phyloP scores from a whole-genome alignment of 2,888 invertebrate genomes.

The Phyllotreta cruciferae region DNA sequence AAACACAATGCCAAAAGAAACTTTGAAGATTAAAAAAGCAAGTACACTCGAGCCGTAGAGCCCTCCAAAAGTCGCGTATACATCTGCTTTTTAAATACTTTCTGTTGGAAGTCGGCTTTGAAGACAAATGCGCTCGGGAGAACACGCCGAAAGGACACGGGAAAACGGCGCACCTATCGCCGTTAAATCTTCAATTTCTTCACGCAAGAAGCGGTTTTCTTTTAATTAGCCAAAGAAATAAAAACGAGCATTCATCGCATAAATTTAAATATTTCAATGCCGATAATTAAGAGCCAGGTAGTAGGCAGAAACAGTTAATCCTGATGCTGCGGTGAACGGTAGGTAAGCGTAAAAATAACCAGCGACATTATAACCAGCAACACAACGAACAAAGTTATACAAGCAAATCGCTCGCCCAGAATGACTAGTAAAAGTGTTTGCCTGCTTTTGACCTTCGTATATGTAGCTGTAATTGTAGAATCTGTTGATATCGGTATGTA shows the following conservation, averaged over 20 bases:
- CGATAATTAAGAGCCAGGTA: too few relatives aligned
- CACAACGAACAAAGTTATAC: too few relatives aligned
- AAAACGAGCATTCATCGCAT: too few relatives aligned
- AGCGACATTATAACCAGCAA: too few relatives aligned
- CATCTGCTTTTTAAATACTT: constrained; percentile 30
- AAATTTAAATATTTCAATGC: too few relatives aligned
- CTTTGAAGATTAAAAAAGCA: constrained; percentile 30
- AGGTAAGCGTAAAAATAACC: too few relatives aligned
- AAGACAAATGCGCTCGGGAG: constrained; percentile 22
- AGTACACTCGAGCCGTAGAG: constrained; percentile 28
- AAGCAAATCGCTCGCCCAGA: not conserved
- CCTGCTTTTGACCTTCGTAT: constrained; percentile 7
- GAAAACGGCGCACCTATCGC: not conserved
- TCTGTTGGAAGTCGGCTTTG: constrained; percentile 28
- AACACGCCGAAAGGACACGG: constrained; percentile 23
- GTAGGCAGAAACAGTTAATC: too few relatives aligned
- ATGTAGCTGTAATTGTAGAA: constrained; percentile 3
- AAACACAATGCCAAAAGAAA: constrained; percentile 35
- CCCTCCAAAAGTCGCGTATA: constrained; percentile 28
- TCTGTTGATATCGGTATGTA: constrained; percentile 21
- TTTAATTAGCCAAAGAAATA: too few relatives aligned
- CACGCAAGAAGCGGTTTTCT: too few relatives aligned
- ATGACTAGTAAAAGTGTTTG: constrained; percentile 19
- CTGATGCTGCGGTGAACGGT: too few relatives aligned
- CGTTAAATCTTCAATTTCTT: too few relatives aligned